A percentile compares a stretch with the other conserved stretches of the same genome.
Evolutionary conservation across 2,113 vertebrate genomes (phyloP).

Genomic region (Scophthalmus maximus): DNA sequence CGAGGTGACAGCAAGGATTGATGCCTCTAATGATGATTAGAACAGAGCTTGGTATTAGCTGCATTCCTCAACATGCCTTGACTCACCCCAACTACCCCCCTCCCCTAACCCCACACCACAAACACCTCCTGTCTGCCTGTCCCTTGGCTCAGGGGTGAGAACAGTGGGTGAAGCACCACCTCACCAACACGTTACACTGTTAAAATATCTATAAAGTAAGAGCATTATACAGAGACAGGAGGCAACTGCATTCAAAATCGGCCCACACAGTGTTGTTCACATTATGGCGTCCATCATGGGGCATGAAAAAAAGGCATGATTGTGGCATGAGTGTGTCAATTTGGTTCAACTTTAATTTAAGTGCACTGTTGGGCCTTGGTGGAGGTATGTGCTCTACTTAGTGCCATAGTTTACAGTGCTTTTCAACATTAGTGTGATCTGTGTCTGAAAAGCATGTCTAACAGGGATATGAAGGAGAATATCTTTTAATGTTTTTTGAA

Average conservation of each 20-base stretch:
- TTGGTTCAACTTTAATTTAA: too few relatives aligned
- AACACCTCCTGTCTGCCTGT: conserved; percentile 2
- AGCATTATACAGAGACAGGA: background rate
- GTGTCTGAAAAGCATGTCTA: background rate
- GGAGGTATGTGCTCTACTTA: too few relatives aligned
- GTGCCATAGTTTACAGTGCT: too few relatives aligned
- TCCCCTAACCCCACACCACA: background rate
- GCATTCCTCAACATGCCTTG: conserved; percentile 74
- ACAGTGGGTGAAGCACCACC: conserved; percentile 28
- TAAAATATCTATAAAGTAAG: too few relatives aligned
- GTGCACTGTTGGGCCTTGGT: too few relatives aligned
- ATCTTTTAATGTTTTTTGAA: too few relatives aligned
- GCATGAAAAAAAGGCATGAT: too few relatives aligned
- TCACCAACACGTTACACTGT: background rate
- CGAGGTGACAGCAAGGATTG: conserved; percentile 10
- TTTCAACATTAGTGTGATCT: background rate
- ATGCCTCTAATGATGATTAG: background rate
- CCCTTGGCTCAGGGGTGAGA: conserved; percentile 38
- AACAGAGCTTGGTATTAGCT: background rate
- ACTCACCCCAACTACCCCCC: conserved; percentile 13
- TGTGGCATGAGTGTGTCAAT: too few relatives aligned
- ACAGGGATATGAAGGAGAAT: background rate
- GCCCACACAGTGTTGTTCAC: background rate
- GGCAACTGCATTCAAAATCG: background rate
- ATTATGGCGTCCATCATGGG: background rate